Evolutionary conservation across 2,888 invertebrate species (phyloP).

Genomic region (Synanthedon andrenaeformis): DNA sequence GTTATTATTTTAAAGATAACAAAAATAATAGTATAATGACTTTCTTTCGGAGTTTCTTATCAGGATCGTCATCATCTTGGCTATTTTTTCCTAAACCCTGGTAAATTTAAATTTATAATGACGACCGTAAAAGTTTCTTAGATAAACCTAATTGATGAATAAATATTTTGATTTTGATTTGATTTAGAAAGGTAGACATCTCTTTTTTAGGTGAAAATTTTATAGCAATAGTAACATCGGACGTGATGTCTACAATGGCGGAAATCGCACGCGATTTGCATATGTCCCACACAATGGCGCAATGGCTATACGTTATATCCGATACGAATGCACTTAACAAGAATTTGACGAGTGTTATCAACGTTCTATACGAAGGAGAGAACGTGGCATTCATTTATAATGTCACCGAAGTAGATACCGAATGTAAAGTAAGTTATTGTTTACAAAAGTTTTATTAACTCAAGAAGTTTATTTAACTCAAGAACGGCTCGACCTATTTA

Average conservation of each 20-base stretch:
- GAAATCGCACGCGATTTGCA: conserved; percentile 75
- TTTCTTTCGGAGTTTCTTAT: too few species aligned
- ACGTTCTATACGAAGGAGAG: conserved; percentile 79
- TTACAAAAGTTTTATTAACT: neutral
- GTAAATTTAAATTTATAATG: too few species aligned
- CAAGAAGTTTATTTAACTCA: too few species aligned
- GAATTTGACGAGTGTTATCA: conserved; percentile 68
- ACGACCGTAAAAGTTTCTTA: too few species aligned
- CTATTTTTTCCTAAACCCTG: too few species aligned
- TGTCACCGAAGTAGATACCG: conserved; percentile 57
- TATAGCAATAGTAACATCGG: conserved; percentile 73
- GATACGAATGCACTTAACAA: conserved; percentile 64
- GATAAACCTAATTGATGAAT: too few species aligned
- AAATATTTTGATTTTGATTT: too few species aligned
- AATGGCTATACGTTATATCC: conserved; percentile 85
- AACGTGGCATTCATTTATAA: conserved; percentile 85
- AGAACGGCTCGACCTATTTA: neutral
- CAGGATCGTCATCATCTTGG: too few species aligned
- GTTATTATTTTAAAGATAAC: too few species aligned
- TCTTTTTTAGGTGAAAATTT: conserved; percentile 60
- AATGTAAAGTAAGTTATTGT: conserved; percentile 64
- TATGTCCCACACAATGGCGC: conserved; percentile 78
- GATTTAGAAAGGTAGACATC: too few species aligned
- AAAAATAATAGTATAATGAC: too few species aligned
- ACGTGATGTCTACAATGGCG: conserved; percentile 74